Evolutionary conservation across 2,888 invertebrate species (phyloP), one percentile per base, ranked within the genome.

Genomic region (Campoletis raptor): DNA sequence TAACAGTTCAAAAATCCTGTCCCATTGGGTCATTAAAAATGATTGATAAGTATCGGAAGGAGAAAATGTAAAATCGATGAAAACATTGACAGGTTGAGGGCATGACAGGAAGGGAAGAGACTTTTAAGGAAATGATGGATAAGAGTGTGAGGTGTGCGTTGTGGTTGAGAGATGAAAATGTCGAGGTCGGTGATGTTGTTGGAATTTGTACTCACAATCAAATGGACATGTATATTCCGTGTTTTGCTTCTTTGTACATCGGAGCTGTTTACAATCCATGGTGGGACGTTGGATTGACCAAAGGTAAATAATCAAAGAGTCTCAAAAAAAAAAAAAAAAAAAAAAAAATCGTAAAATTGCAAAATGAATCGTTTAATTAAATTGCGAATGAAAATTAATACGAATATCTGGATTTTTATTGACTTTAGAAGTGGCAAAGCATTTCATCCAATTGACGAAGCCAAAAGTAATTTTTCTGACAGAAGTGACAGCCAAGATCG

Each of bases 241-340:
- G 87, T 36, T 40, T 92, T 0, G 92, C 92, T 3, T 84, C 90
- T 0, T 36, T 91, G 6, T 92, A 86, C 6, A 37, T 92, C 0
- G 93, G 92, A 0, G 92, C 92, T 0, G 87, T 90, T 8, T 90
- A 90, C 30, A 94, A 91, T 83, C 86, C 93, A 0, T 93, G 93
- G 93, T 90, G 92, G 81, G 87, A 90, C 10, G 81, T 88, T n/a
- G 83, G 64, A 0, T 83, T 92, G 83, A 87, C 90, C n/a, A 85
- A 87, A 70, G 88, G 93, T 93, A 80, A 90, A 61, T 30, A 37
- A 6, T 48, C 18, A 6, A 48, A 5, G 57, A 36, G 12, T 24
- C n/a, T n/a, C n/a, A n/a, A n/a, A n/a, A n/a, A n/a, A n/a, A n/a
- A 12, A 21, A 10, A 40, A 10, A 30, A 30, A 0, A 40, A 8